phyloP scores from a whole-genome alignment of 2,888 invertebrate species.

The Drosophila mulleri region DNA sequence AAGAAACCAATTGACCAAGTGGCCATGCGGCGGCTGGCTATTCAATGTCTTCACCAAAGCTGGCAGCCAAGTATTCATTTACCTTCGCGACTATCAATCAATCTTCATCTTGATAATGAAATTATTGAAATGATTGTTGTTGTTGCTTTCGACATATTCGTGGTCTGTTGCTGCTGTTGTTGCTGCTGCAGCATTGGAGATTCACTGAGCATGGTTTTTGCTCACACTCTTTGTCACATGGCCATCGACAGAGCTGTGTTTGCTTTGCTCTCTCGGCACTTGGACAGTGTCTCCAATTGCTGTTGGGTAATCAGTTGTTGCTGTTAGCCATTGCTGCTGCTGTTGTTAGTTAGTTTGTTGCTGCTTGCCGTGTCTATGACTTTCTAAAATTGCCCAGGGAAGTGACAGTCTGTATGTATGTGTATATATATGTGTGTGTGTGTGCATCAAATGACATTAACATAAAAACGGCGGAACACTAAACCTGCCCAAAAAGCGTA shows the following conservation, averaged over 20 bases:
- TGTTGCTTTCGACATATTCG: slow-evolving; percentile 23
- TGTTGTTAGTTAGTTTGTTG: slow-evolving; percentile 34
- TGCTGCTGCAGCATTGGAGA: slow-evolving; percentile 12
- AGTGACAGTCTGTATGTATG: slow-evolving; percentile 37
- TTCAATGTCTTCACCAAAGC: slow-evolving; percentile 35
- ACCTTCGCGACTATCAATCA: slow-evolving; percentile 63
- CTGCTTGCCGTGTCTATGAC: slow-evolving; percentile 58
- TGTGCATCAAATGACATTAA: slow-evolving; percentile 39
- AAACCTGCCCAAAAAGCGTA: slow-evolving; percentile 9
- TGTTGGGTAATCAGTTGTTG: slow-evolving; percentile 59
- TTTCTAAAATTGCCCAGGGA: slow-evolving; percentile 59
- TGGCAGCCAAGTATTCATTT: slow-evolving; percentile 40
- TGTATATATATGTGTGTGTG: slow-evolving; percentile 40
- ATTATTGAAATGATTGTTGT: slow-evolving; percentile 68
- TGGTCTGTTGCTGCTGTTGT: slow-evolving; percentile 4
- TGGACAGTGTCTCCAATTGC: slow-evolving; percentile 36
- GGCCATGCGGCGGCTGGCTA: slow-evolving; percentile 33
- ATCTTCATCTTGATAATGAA: slow-evolving; percentile 80
- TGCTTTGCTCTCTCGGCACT: slow-evolving; percentile 17
- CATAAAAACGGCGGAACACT: slow-evolving; percentile 17
- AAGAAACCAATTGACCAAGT: slow-evolving; percentile 30
- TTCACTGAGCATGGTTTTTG: slow-evolving; percentile 16
- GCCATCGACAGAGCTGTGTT: slow-evolving; percentile 25
- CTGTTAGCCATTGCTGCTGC: slow-evolving; percentile 17
- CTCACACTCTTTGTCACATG: slow-evolving; percentile 62